Conservation (phyloP, 2,888 invertebrate species). For the Catotricha subobsoleta region DNA sequence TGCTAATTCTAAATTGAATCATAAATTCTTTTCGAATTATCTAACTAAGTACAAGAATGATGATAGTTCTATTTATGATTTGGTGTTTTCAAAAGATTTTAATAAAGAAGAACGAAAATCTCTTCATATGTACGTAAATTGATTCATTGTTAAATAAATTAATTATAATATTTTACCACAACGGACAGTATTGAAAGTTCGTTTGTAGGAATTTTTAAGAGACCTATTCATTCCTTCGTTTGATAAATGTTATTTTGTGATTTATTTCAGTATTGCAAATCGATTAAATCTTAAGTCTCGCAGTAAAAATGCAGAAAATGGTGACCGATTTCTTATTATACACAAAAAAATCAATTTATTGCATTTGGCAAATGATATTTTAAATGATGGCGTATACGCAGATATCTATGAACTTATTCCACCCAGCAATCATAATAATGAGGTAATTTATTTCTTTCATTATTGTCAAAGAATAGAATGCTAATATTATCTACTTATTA, state of each 20-base stretch:
- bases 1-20: background rate
- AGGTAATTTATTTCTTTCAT: too few species aligned
- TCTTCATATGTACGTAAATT: constrained; percentile 34
- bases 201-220: background rate
- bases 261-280: constrained; percentile 24
- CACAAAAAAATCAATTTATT: constrained; percentile 18
- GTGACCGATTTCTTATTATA: constrained; percentile 23
- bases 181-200: constrained; percentile 24
- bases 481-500: too few species aligned
- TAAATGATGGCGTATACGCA: constrained; percentile 1
- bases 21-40: constrained; percentile 2
- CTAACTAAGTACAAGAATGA: constrained; percentile 17
- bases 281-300: constrained; percentile 31
- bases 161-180: background rate
- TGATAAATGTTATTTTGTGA: too few species aligned
- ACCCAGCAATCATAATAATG: too few species aligned
- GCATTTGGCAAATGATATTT: constrained; percentile 3
- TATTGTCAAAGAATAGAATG: too few species aligned
- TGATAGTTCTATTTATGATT: constrained; percentile 35
- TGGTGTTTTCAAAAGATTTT: constrained; percentile 41
- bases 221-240: too few species aligned
- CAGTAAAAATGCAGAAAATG: constrained; percentile 33
- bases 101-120: constrained; percentile 42
- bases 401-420: constrained; percentile 2
- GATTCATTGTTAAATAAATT: constrained; percentile 1